Evolutionary conservation across 2,113 vertebrate species (phyloP).

Genomic region (Excalfactoria chinensis): DNA sequence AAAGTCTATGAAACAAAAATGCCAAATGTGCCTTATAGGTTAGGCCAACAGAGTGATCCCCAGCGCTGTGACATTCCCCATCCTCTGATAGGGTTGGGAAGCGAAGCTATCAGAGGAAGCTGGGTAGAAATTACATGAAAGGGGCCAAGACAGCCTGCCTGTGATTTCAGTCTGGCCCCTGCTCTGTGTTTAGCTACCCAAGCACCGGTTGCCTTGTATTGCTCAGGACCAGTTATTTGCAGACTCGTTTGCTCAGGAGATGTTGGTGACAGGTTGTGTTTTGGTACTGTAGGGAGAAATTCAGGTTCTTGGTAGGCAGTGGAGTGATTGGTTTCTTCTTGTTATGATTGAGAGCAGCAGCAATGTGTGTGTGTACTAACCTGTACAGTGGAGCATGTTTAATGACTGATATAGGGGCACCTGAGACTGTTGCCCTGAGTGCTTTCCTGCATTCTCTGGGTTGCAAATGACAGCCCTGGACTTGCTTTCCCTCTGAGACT

Average conservation of each 20-base stretch:
- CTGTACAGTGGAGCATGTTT: not conserved
- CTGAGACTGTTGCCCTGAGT: not conserved
- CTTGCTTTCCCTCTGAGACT: not conserved
- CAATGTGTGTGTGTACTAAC: fast-evolving
- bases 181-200: fast-evolving
- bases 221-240: fast-evolving
- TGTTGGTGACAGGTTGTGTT: not conserved
- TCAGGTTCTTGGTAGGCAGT: not conserved
- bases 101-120: not conserved
- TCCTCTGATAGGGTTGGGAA: not conserved
- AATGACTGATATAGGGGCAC: not conserved
- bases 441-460: not conserved
- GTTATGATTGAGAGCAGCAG: fast-evolving
- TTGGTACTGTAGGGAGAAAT: not conserved
- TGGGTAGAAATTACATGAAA: not conserved
- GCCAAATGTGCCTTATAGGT: not conserved
- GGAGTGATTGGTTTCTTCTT: fast-evolving
- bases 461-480: not conserved
- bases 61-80: not conserved
- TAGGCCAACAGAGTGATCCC: not conserved
- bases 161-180: not conserved
- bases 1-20: not conserved
- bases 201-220: not conserved
- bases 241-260: not conserved
- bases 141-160: not conserved